Base-by-base conservation (phyloP, 2,113 vertebrate species). In the Vimba vimba region DNA sequence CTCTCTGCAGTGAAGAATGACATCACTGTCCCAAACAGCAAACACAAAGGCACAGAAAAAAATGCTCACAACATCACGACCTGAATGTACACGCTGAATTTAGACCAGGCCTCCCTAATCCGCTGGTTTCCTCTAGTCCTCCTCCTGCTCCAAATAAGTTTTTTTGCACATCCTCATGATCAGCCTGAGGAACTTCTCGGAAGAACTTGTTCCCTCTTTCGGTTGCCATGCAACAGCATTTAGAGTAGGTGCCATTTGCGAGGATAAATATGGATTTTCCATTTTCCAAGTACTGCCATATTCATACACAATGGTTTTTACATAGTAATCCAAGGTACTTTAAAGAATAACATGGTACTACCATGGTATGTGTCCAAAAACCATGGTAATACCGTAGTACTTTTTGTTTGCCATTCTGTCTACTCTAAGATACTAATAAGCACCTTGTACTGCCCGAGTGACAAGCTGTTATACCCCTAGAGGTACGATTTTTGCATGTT, bases 171-270 rank as follows among this genome's bases (percentile, higher is more conserved):
- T 55, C 27, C 17, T 59, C 47, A 23, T 66, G 71, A 82, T 47
- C 10, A 55, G 69, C 62, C 77, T 85, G 79, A 89, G 88, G 92
- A 90, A 91, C 86, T 92, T 86, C 87, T 85, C 69, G 88, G 92
- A 87, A 92, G 88, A 82, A 85, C 68, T 77, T 82, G 39, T 88
- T 85, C 45, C 86, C 90, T 89, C 47, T n/a, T 78, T 88, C 17
- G 68, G 93, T 95, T 95, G 94, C 95, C 91, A 93, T 89, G 95
- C 90, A 91, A 94, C 86, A 50, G 88, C 87, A 83, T 91, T 86
- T 94, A 95, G 93, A 60, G 60, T 60, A 85, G 59, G 80, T 30
- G 64, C 52, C 27, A 12, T 71, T 64, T 21, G 83, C 88, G 69
- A 88, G 84, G 86, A 86, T 85, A 89, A 90, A 94, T 94, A 94